Conservation (phyloP, 1,140 invertebrate species). For the Neodiprion pinetum region DNA sequence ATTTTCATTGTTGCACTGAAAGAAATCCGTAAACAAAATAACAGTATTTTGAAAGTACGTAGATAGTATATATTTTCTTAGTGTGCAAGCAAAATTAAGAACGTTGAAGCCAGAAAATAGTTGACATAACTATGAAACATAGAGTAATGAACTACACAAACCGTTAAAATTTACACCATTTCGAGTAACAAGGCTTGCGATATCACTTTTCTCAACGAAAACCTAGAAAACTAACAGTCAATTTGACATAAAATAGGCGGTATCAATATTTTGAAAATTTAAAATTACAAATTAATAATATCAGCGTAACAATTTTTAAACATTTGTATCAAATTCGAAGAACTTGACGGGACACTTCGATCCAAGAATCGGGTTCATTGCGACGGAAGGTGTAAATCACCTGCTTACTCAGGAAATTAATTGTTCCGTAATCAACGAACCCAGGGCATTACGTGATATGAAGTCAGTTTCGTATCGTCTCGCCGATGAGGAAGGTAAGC, state of each 20-base stretch:
- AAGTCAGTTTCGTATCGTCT: no score
- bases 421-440: conserved; percentile 24
- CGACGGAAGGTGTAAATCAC: conserved; percentile 59
- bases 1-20: conserved; percentile 18
- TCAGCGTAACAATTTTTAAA: no score
- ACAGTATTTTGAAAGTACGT: conserved; percentile 16
- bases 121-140: no score
- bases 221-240: not conserved
- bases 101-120: no score
- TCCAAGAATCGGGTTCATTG: conserved; percentile 67
- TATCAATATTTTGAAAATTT: no score
- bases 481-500: no score
- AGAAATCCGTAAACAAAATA: conserved; percentile 27
- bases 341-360: conserved; percentile 58
- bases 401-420: conserved; percentile 44
- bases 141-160: no score
- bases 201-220: conserved; percentile 46
- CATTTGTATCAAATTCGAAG: not conserved
- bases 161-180: no score
- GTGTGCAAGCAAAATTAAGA: not conserved
- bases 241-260: no score
- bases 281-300: no score
- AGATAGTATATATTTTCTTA: conserved; percentile 24
- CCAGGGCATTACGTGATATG: no score
- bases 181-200: conserved; percentile 51